Evolutionary conservation across 2,888 invertebrate genomes (phyloP), one percentile per base, ranked within the genome.

Genomic region (Aporophyla lueneburgensis): DNA sequence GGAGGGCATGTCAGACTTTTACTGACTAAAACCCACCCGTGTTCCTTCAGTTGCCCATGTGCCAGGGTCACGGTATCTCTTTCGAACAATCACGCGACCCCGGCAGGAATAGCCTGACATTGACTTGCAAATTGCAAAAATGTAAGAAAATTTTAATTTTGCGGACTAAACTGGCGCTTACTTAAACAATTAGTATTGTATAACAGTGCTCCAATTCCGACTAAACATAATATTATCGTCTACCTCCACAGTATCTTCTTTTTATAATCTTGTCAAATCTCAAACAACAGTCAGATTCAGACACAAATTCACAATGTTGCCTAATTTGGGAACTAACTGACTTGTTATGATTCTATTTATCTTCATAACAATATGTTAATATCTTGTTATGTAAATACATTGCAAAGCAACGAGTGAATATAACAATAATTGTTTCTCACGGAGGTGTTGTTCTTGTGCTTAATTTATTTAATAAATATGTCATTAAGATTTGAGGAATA

Each of bases 401-500:
- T 78, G 61, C 78, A 78, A 86, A 82, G 73, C 27, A 69, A 76
- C 70, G 71, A 78, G 73, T 70, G 78, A 82, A 72, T 80, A 70
- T 77, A 71, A 78, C 76, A 79, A 66, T 76, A 82, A 85, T 82
- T 82, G 78, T 86, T 88, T 88, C 85, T 83, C 88, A 88, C 85
- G 80, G 74, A 78, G 80, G 71, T 81, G 70, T 76, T 73, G 72
- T 78, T 43, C 61, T 76, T 76, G 62, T 68, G 59, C 70, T 76
- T 76, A 75, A 71, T 86, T 85, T 78, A 80, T 76, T 77, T 81
- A 65, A 78, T 80, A 79, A 80, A 84, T 80, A 80, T 81, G 61
- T 85, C 79, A 80, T 88, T 86, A 80, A 81, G 87, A 88, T 87
- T 88, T 80, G 75, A 86, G 72, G 71, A 83, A 79, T 71, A 86